Conservation (phyloP, 2,888 invertebrate species). For the Himalopsyche tibetana region DNA sequence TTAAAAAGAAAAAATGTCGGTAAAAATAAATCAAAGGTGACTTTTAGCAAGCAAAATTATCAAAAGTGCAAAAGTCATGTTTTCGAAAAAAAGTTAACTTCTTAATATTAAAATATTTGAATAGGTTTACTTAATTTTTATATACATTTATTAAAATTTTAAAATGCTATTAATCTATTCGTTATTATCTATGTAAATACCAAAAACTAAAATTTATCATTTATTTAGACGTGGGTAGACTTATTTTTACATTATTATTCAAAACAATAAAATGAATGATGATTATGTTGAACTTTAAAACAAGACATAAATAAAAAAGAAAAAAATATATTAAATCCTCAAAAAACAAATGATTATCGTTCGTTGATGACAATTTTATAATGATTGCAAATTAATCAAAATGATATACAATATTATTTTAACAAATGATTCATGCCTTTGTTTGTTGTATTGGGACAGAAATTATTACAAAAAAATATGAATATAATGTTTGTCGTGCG, state of each 20-base stretch:
- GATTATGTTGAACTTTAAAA: slow-evolving; percentile 20
- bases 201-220: not conserved
- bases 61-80: no score
- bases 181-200: not conserved
- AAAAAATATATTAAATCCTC: no score
- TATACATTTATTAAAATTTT: no score
- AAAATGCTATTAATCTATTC: no score
- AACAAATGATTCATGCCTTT: slow-evolving; percentile 6
- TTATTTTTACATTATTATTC: not conserved
- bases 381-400: not conserved
- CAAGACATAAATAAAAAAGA: not conserved
- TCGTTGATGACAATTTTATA: not conserved
- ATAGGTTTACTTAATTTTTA: no score
- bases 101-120: no score
- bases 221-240: not conserved
- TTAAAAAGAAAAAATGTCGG: no score
- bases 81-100: no score
- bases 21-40: no score
- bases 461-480: not conserved
- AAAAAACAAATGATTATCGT: no score
- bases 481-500: not conserved
- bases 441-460: not conserved
- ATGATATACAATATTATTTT: not conserved
- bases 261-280: slow-evolving; percentile 3
- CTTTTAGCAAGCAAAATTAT: no score